Conservation (phyloP, 2,888 invertebrate species). For the Drosophila peninsularis region DNA sequence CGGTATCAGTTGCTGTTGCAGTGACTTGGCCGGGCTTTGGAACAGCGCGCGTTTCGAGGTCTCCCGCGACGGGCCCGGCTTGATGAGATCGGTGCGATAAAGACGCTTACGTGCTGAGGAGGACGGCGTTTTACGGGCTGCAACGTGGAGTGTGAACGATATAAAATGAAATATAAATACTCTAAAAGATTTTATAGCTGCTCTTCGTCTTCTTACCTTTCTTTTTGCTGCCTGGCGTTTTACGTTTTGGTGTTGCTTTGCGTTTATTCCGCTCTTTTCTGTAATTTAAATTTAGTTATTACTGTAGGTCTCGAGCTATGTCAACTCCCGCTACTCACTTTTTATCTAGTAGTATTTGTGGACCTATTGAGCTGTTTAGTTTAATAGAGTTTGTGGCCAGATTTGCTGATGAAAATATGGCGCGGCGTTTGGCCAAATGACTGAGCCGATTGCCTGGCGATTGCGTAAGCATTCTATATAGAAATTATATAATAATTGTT, state of each 20-base stretch:
- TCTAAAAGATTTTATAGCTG: too few relatives aligned
- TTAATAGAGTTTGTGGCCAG: slow-evolving; percentile 85
- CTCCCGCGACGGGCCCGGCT: slow-evolving; percentile 85
- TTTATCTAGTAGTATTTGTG: slow-evolving; percentile 81
- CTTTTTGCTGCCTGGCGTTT: slow-evolving; percentile 86
- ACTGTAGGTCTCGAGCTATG: too few relatives aligned
- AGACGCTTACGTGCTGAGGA: slow-evolving; percentile 82
- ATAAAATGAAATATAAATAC: background rate
- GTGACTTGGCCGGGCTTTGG: slow-evolving; percentile 88
- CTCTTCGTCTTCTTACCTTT: too few relatives aligned
- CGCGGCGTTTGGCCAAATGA: slow-evolving; percentile 90
- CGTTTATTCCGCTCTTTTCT: slow-evolving; percentile 80
- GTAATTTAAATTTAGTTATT: background rate
- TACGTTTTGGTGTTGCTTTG: slow-evolving; percentile 85
- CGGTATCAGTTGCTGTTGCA: slow-evolving; percentile 82
- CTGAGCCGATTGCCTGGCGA: slow-evolving; percentile 92
- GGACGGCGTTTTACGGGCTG: slow-evolving; percentile 82
- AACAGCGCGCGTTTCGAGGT: slow-evolving; percentile 90
- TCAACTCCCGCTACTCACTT: slow-evolving; percentile 62
- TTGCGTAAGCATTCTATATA: slow-evolving; percentile 84
- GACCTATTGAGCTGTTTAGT: slow-evolving; percentile 73
- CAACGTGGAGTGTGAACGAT: background rate
- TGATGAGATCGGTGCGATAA: slow-evolving; percentile 73
- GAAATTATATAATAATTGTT: background rate
- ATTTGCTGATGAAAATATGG: slow-evolving; percentile 90